Evolutionary conservation across 2,888 invertebrate genomes (phyloP), one percentile per base, ranked within the genome.

Genomic region (Frankliniella fusca): DNA sequence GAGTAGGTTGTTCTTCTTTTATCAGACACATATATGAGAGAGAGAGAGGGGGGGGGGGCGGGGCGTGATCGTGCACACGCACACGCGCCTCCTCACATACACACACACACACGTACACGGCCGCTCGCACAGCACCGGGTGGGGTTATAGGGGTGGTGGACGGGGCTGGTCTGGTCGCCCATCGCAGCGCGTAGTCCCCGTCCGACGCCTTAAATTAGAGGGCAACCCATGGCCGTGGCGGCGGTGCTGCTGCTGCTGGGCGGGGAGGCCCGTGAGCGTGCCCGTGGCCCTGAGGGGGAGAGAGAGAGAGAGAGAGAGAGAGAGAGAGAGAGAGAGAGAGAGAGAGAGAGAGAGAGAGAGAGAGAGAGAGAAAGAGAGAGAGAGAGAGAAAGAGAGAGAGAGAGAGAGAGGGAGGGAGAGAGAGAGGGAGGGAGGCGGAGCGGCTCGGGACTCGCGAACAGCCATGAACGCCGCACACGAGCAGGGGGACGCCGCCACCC

Each of bases 381-480:
- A 70, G 70, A 27, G 70, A 61, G 65, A 65, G 81, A 81, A 79
- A 49, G 80, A 81, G 61, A 81, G 79, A 80, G 48, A 80, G 80
- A 65, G 83, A 70, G 65, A 80, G 65, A 28, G n/a, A 65, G 23
- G 28, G 81, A n/a, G 15, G 49, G 65, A 23, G 23, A 54, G 79
- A 50, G 81, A 65, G 65, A 50, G 82, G 50, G 81, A 48, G 83
- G 65, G 28, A 50, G 81, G 38, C 12, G 82, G 28, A 79, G 80
- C 3, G 81, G 65, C n/a, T n/a, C n/a, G n/a, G n/a, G n/a, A n/a
- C 38, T 61, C 50, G 48, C 23, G 70, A 61, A 80, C 38, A 80
- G 50, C 23, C 79, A 61, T n/a, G 80, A 76, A n/a, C 28, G 27
- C 81, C 81, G 28, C 23, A n/a, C 15, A 38, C 48, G 76, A 76